Percentiles rank a stretch among this genome's conserved stretches.
Conservation (phyloP, 2,797 vertebrate species). For the Alca torda region DNA sequence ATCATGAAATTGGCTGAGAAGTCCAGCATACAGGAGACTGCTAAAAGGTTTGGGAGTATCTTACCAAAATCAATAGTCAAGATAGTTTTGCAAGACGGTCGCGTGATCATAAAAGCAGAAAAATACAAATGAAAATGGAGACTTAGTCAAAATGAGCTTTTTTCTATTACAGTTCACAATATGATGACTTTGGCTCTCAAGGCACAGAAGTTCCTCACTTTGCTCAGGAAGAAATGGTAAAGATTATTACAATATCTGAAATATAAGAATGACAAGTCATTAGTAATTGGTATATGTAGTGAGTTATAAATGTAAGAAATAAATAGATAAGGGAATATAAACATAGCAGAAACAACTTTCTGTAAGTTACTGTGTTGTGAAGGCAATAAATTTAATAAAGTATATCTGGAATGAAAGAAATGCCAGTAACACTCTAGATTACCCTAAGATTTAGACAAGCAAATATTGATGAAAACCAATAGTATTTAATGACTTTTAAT, state of each 20-base stretch:
- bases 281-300: not conserved
- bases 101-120: not conserved
- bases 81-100: not conserved
- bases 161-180: not conserved
- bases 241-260: not conserved
- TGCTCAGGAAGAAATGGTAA: not conserved
- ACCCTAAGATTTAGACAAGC: not conserved
- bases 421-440: not conserved
- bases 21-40: not conserved
- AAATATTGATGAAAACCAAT: not conserved
- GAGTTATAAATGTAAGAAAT: not conserved
- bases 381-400: not conserved
- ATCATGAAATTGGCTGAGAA: not conserved
- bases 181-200: not conserved
- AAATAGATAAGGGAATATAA: not conserved
- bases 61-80: not conserved
- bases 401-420: not conserved
- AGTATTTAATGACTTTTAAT: not conserved
- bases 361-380: not conserved
- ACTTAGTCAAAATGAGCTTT: not conserved
- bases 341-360: not conserved
- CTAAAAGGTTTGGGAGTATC: not conserved
- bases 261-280: not conserved
- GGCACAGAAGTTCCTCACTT: not conserved
- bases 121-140: not conserved